Base-by-base conservation (phyloP, 2,113 vertebrate genomes). In the Erpornis zantholeuca region DNA sequence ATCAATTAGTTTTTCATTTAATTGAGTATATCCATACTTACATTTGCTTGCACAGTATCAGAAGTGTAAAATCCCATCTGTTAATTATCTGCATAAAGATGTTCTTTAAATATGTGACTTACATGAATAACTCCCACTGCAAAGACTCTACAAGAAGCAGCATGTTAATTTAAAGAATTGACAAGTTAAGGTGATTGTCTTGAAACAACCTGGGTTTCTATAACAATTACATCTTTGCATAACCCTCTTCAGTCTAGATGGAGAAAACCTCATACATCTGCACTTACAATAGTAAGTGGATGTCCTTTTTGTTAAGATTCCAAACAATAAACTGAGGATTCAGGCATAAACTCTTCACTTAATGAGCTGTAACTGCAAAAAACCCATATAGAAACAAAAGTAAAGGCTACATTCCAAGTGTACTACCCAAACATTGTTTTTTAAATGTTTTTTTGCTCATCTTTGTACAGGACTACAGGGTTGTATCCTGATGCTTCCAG, bases 401-500 rank as follows among this genome's bases (percentile, higher is more conserved):
- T 9, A 40, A 69, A 87, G 76, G 20, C n/a, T 42, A 9, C 0
- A 12, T 77, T 82, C 47, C n/a, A 68, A 44, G 29, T 66, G 69
- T 40, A 42, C 10, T n/a, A 25, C 15, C 15, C 29, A 78, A 77
- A 72, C 10, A 9, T 36, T 66, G 40, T 3, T 64, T 88, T 78
- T 54, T 27, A 53, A 86, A 57, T 65, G 11, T 54, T 79, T 9
- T 82, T 87, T 79, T 86, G 10, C 44, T 91, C 27, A 11, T 90
- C 64, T 86, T 89, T 71, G 20, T 56, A 85, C 96, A 99, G 99
- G 99, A 98, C 98, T 15, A 91, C 97, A 47, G 99, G 99, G 38
- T 97, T 99, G 96, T 78, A 99, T 86, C 99, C 99, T 1, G 98
- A 99, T 11, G 96, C 31, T n/a, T 64, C 98, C 53, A 98, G 99